Conservation (phyloP, 2,797 vertebrate genomes). For the Myiotriccus ornatus region DNA sequence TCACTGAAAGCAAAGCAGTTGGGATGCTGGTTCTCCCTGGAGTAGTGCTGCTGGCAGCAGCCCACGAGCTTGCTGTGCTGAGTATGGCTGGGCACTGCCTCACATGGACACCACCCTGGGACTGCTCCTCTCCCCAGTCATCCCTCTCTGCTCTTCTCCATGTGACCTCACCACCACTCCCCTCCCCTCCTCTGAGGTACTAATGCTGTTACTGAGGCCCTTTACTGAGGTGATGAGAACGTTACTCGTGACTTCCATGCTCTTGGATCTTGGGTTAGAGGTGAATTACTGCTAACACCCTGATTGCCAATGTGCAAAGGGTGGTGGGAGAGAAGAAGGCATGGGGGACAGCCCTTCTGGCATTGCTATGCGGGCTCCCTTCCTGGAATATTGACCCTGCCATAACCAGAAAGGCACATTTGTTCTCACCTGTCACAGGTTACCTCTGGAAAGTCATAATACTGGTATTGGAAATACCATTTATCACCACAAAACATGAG, state of each 20-base stretch:
- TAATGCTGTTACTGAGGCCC: not conserved
- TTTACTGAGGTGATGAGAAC: not conserved
- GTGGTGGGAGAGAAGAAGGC: accelerated
- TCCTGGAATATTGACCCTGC: not conserved
- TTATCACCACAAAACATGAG: not conserved
- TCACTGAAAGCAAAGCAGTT: not conserved
- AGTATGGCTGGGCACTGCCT: not conserved
- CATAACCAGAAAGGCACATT: not conserved
- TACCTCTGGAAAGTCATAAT: not conserved
- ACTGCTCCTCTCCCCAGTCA: not conserved
- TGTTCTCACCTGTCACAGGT: not conserved
- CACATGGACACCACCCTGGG: accelerated
- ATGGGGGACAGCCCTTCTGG: not conserved
- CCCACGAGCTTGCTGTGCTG: accelerated
- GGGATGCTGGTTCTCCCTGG: not conserved
- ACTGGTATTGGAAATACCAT: not conserved
- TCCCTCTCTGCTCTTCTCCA: accelerated
- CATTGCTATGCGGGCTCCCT: not conserved
- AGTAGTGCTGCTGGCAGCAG: not conserved
- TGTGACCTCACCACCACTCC: accelerated
- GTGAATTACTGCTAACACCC: not conserved
- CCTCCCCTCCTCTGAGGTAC: not conserved
- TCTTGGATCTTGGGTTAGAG: not conserved
- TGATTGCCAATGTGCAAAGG: accelerated
- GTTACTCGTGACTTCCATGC: not conserved